Evolutionary conservation across 2,797 vertebrate genomes (phyloP), one percentile per base, ranked within the genome.

Genomic region (Acipenser transmontanus): DNA sequence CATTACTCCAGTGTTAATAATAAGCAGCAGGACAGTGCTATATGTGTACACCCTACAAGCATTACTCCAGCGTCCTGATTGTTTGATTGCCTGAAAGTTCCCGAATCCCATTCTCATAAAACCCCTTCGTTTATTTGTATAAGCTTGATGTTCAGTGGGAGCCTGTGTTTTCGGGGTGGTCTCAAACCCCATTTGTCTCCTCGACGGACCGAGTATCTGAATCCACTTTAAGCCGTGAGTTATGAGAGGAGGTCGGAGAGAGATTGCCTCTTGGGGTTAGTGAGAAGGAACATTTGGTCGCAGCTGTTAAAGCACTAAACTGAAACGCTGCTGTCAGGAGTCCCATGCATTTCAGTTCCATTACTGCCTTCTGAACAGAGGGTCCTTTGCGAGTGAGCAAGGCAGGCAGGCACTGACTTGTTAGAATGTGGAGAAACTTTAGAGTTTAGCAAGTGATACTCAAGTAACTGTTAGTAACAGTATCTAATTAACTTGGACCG

Each of bases 61-160:
- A 63, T 65, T 60, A 51, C 63, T 59, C 13, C 34, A 57, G 17
- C 59, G 11, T 62, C 50, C 1, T 51, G 65, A 69, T 70, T 48
- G 61, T 80, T 78, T 81, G 73, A 83, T 81, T 77, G 73, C 69
- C 70, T 70, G 72, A 77, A 81, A 71, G 65, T 72, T 80, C 81
- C 78, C 9, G 64, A 84, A 77, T 66, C 74, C 70, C 48, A 6
- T 75, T 77, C 69, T 84, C 84, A 83, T 84, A 81, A 82, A 83
- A 85, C 81, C 81, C 69, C 71, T 70, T 73, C 66, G 81, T 87
- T 87, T 89, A 85, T 89, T 90, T 89, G 76, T 82, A 62, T 79
- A 83, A 84, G 81, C 73, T 34, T 73, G 62, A 62, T 67, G 77
- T 71, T 82, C 72, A 66, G 71, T 67, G 71, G 59, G 71, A 78